Evolutionary conservation across 1,140 invertebrate species (phyloP), one percentile per base, ranked within the genome.

Genomic region (Hesperophylax magnus): DNA sequence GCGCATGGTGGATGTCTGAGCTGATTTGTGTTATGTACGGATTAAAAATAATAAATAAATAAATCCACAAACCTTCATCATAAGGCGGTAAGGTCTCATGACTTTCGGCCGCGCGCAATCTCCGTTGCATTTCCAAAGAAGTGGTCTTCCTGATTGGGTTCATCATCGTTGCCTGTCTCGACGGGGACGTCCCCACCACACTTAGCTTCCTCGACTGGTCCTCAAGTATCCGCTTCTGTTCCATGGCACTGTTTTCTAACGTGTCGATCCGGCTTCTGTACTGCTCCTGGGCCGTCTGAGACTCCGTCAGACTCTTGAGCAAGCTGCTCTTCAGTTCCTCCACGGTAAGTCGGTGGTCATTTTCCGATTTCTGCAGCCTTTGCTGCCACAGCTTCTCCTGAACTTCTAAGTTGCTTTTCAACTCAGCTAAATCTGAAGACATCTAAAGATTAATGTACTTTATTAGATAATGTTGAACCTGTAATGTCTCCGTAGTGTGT

Each of bases 361-460:
- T 79, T 78, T 91, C 89, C 6, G 90, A 58, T 8, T 86, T 84
- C 67, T 89, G 85, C 24, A 90, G 84, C 80, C 89, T 90, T 0
- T 84, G 77, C 39, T 85, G 87, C 89, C 89, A 91, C 79, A 86
- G 86, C 71, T 86, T 85, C 78, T 91, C 90, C 82, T 91, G 89
- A 0, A 81, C 60, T 3, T 86, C 75, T 18, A 90, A 77, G 86
- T 90, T 87, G 79, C 81, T 76, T 86, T 87, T 85, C 84, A 90
- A 80, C 86, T 86, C 85, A 85, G 88, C 85, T 82, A 90, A 76
- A 77, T 86, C 86, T 69, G 85, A 84, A 22, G 84, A 84, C 58
- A 85, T 65, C 86, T 89, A 39, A 20, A 85, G 84, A 58, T 77
- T 14, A 71, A 77, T 53, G 78, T 61, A 24, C 17, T 27, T 5